Percentiles rank a stretch among this genome's conserved stretches.
phyloP scores from a whole-genome alignment of 2,888 invertebrate genomes.

The Invenusta paracnida region DNA sequence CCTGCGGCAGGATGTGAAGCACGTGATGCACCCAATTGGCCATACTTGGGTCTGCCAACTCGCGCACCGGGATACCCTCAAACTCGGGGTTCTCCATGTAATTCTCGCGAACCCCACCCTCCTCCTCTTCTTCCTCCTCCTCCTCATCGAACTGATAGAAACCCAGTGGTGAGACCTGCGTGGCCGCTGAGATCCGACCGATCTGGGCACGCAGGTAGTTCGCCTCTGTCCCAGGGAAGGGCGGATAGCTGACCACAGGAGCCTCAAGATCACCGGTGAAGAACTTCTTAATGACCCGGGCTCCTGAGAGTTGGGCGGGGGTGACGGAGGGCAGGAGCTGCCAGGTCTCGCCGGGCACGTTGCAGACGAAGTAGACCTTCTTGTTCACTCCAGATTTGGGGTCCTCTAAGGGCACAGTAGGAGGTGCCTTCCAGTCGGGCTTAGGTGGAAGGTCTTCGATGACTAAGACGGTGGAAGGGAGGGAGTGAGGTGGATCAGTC shows the following conservation, averaged over 20 bases:
- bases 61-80: slow-evolving; percentile 67
- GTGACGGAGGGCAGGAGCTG: slow-evolving; percentile 71
- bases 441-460: slow-evolving; percentile 59
- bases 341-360: slow-evolving; percentile 71
- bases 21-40: slow-evolving; percentile 75
- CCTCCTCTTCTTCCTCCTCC: slow-evolving; percentile 58
- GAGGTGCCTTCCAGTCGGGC: slow-evolving; percentile 64
- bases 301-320: slow-evolving; percentile 69
- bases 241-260: slow-evolving; percentile 69
- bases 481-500: no score
- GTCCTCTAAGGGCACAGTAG: slow-evolving; percentile 69
- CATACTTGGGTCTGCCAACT: slow-evolving; percentile 66
- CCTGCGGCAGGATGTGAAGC: slow-evolving; percentile 67
- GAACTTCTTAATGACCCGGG: slow-evolving; percentile 68
- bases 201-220: slow-evolving; percentile 75
- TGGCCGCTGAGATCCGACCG: slow-evolving; percentile 66
- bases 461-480: no score
- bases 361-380: slow-evolving; percentile 73
- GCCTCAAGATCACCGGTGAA: slow-evolving; percentile 68
- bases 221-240: slow-evolving; percentile 74
- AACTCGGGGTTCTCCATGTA: slow-evolving; percentile 66
- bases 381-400: slow-evolving; percentile 72
- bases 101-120: slow-evolving; percentile 48
- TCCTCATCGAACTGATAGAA: slow-evolving; percentile 63
- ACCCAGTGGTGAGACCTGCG: slow-evolving; percentile 53